phyloP scores from a whole-genome alignment of 2,888 invertebrate species.

The Epistrophella euchroma region DNA sequence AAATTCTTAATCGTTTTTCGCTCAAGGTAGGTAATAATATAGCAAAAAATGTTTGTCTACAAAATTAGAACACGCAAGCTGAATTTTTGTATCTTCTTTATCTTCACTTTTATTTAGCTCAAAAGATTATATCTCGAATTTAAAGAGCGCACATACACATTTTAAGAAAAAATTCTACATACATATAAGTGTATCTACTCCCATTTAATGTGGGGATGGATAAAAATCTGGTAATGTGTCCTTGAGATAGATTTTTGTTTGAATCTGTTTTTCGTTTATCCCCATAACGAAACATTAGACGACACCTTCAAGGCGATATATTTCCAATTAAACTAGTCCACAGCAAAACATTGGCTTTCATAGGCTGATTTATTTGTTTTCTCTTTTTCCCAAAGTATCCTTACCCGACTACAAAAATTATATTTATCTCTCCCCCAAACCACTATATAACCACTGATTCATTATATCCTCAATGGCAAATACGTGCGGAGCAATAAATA shows the following conservation, averaged over 20 bases:
- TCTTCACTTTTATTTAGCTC: conserved; percentile 34
- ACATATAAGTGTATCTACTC: background rate
- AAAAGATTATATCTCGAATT: conserved; percentile 14
- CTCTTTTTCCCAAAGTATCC: background rate
- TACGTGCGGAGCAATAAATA: conserved; percentile 24
- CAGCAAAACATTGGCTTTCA: conserved; percentile 20
- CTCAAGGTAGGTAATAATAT: conserved; percentile 34
- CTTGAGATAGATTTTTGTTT: conserved; percentile 45
- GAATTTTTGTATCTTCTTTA: conserved; percentile 22
- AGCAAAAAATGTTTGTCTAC: conserved; percentile 30
- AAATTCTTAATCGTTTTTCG: conserved; percentile 17
- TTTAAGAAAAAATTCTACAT: background rate
- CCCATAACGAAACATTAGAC: conserved; percentile 32
- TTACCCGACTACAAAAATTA: background rate
- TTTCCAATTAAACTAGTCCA: conserved; percentile 50
- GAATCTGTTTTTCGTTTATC: background rate
- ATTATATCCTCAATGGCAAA: conserved; percentile 17
- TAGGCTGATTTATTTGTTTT: conserved; percentile 33
- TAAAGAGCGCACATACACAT: background rate
- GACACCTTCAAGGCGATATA: conserved; percentile 50
- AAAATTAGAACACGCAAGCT: conserved; percentile 56
- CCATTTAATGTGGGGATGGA: background rate
- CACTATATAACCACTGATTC: conserved; percentile 12
- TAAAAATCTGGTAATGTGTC: conserved; percentile 22
- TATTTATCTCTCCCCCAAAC: conserved; percentile 20